Conservation (phyloP, 2,113 vertebrate genomes). For the Pteruthius melanotis region DNA sequence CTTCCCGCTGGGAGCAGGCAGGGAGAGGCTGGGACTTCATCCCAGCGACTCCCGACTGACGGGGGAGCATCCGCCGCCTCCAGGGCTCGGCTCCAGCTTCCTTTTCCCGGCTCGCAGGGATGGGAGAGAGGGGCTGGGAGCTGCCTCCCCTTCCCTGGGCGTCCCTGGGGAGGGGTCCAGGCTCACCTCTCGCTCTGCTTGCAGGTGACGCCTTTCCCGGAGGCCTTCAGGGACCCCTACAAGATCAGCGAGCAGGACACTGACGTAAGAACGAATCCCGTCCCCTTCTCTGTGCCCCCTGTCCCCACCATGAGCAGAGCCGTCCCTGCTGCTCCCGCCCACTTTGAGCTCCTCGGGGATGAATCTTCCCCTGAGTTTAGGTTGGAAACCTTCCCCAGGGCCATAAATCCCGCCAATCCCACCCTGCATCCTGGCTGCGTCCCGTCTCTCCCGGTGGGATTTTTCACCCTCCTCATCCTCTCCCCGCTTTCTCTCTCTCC, state of each 20-base stretch:
- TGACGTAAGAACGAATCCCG: slow-evolving; percentile 80
- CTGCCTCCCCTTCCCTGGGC: neutral
- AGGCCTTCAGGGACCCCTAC: slow-evolving; percentile 86
- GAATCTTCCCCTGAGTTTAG: neutral
- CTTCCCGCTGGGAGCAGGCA: no score
- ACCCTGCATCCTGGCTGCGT: accelerated
- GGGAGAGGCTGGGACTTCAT: neutral
- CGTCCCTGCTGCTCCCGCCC: accelerated
- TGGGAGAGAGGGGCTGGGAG: neutral
- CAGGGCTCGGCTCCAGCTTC: accelerated
- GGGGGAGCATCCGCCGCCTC: accelerated
- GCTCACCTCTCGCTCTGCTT: slow-evolving; percentile 39
- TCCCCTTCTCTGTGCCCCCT: neutral
- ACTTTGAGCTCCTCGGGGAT: neutral
- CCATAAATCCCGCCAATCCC: accelerated
- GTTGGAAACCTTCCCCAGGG: neutral
- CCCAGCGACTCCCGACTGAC: accelerated
- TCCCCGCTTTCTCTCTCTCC: neutral
- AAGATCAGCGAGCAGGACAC: slow-evolving; percentile 94
- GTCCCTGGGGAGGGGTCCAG: accelerated
- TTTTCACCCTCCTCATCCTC: neutral
- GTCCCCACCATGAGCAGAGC: neutral
- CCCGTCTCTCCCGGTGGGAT: accelerated
- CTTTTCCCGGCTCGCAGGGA: neutral
- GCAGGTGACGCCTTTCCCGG: slow-evolving; percentile 88